Evolutionary conservation across 23 tunicate species (phyloP), one percentile per base, ranked within the genome.

Genomic region (Clavelina lepadiformis): DNA sequence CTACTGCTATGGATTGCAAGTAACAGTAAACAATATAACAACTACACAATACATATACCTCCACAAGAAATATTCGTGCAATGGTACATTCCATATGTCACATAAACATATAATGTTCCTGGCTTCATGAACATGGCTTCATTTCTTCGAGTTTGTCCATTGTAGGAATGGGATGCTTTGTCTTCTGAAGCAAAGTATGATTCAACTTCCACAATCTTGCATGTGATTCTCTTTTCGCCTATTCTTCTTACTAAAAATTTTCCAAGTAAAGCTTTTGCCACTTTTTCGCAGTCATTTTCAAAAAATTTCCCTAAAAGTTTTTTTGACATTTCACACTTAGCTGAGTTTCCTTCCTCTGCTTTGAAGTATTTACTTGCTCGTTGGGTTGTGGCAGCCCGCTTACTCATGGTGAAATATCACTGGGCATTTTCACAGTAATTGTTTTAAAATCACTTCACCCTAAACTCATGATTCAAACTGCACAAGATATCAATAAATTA

Each of bases 71-170:
- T 80, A 72, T 80, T 80, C 86, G 71, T 80, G 86, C 86, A 80
- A 31, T 46, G 44, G 31, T 80, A 71, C 78, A 80, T 71, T 62
- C 86, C 86, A 31, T 80, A 80, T 29, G 86, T 80, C 72, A 71
- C 36, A 51, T 80, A 80, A 27, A 80, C 86, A 49, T 80, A 80
- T 32, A 80, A 3, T 4, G 86, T 80, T 27, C 86, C 86, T 4
- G 86, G 78, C 31, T 71, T 63, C 86, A 80, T 80, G 34, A 80
- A 80, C 86, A 80, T 80, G 21, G 86, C 72, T 51, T 71, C 58
- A 44, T 80, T 80, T 8, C 86, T 38, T 50, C 38, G 31, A 28
- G 86, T 80, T 51, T 63, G 61, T 41, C 71, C 71, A 37, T 71
- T 62, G 64, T 51, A 80, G 6, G 86, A 80, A 71, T 80, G 86